Percentiles rank a stretch among this genome's conserved stretches.
phyloP scores from a whole-genome alignment of 2,797 vertebrate species.

The Kryptopterus vitreolus region DNA sequence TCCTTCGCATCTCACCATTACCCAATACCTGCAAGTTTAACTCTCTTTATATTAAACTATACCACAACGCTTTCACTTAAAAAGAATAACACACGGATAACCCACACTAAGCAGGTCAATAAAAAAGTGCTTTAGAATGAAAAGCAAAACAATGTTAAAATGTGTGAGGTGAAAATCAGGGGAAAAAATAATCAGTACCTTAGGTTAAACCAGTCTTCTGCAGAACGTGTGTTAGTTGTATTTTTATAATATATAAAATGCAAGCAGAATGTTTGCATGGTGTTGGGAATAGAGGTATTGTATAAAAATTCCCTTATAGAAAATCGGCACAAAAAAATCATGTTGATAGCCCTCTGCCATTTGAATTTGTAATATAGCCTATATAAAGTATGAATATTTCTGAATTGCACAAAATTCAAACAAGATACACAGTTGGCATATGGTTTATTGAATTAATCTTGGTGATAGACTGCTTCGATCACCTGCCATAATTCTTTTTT shows the following conservation, averaged over 20 bases:
- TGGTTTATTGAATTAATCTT: slow-evolving; percentile 33
- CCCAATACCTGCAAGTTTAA: no score
- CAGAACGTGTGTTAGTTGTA: neutral
- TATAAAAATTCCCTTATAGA: neutral
- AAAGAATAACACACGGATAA: neutral
- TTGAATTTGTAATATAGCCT: neutral
- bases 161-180: neutral
- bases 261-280: neutral
- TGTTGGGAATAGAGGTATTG: neutral
- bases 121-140: neutral
- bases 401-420: neutral
- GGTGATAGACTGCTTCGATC: neutral
- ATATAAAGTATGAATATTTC: neutral
- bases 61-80: no score
- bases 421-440: neutral
- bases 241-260: neutral
- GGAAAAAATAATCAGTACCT: neutral
- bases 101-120: neutral
- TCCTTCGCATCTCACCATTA: neutral
- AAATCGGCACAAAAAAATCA: neutral
- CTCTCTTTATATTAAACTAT: no score
- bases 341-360: neutral
- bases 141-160: neutral
- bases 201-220: neutral
- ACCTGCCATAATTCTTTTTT: neutral